Base-by-base conservation (phyloP, 1,140 invertebrate genomes). In the Agrypnia vestita region DNA sequence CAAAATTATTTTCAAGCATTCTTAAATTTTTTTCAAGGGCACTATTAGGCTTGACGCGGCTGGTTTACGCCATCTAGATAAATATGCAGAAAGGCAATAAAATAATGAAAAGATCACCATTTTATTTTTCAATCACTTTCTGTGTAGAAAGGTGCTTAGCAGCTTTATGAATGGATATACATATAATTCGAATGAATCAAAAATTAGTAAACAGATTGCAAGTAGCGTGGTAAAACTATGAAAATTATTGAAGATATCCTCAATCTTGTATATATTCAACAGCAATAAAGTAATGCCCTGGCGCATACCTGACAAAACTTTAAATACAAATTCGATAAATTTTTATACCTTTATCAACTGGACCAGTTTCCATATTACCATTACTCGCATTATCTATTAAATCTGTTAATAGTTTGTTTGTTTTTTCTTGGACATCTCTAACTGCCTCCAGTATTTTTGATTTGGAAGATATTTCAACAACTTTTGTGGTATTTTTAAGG, bases 381-480 rank as follows among this genome's bases (percentile, higher is more conserved):
- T 76, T 76, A 43, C 61, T 55, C 12, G 73, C 17, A 10, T 75
- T 73, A 17, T 61, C 51, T 46, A 81, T 81, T 44, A 81, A 61
- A 17, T 81, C 69, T n/a, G 76, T 71, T 59, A 76, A 59, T 51
- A 51, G 10, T 69, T 71, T 49, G 56, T 82, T 82, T 10, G 73
- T 62, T 62, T 19, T 78, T 17, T 78, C 62, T 56, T 69, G 47
- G 0, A 71, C 51, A 44, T 44, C 35, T 71, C 49, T 69, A 15
- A 78, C 55, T 53, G 76, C 76, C 25, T 78, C 76, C 9, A 69
- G n/a, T 19, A 71, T 21, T 13, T 59, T 69, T 17, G 64, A 56
- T 56, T 78, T 69, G 55, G 76, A 78, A 43, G 76, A 78, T 69
- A 78, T 78, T 56, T 78, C 76, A 19, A 35, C 49, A 35, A 71